These are phyloP conservation scores for Amblyjoppa proteus DNA, from an alignment of 2,888 invertebrate genomes.

Conservation along the genomic window DNA sequence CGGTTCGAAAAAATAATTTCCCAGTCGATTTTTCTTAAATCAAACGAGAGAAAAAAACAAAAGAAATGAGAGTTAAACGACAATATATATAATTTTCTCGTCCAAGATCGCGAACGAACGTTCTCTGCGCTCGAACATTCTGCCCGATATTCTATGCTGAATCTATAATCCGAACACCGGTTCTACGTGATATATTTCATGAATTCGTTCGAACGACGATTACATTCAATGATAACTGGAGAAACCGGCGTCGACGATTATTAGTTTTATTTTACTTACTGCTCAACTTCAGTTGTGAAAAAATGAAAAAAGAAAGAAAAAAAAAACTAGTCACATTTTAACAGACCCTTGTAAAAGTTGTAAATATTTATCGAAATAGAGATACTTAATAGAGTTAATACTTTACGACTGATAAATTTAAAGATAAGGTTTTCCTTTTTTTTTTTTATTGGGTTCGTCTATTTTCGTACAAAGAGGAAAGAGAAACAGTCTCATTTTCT, in stretches of 20 bases:
- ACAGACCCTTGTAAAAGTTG: conserved; percentile 51
- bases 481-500: conserved; percentile 32
- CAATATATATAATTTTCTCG: neutral
- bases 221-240: neutral
- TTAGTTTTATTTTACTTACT: neutral
- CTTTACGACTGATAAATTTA: neutral
- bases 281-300: neutral
- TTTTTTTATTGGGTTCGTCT: neutral
- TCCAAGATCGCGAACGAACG: neutral
- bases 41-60: neutral
- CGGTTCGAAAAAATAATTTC: conserved; percentile 23
- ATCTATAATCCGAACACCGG: conserved; percentile 5
- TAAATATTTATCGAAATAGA: conserved; percentile 64
- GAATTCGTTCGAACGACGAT: neutral
- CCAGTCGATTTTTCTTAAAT: neutral
- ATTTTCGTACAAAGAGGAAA: conserved; percentile 22
- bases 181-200: neutral
- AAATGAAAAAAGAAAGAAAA: conserved; percentile 1
- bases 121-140: neutral
- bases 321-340: conserved; percentile 11
- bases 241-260: neutral
- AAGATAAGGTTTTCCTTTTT: conserved; percentile 16
- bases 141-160: neutral
- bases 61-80: neutral
- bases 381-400: neutral